Percentiles rank a stretch among this genome's conserved stretches.
Evolutionary conservation across 2,113 vertebrate species (phyloP).

Genomic region (Larimichthys polyactis): DNA sequence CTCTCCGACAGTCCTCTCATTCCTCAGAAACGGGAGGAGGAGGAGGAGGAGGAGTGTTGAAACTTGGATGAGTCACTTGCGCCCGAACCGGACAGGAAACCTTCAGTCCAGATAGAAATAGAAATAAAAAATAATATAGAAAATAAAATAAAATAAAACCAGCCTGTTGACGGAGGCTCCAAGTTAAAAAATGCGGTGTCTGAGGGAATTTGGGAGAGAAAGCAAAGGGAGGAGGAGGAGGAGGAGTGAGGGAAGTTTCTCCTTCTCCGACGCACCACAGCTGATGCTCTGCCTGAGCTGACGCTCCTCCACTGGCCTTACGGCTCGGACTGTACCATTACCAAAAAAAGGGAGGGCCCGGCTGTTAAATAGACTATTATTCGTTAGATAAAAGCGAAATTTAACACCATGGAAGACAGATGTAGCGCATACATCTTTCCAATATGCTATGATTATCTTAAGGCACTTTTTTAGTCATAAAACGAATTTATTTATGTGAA

Average conservation of each 20-base stretch:
- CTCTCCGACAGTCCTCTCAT: slow-evolving; percentile 75
- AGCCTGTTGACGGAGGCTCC: neutral
- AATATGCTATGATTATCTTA: accelerated
- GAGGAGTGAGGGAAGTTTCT: slow-evolving; percentile 48
- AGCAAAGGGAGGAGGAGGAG: slow-evolving; percentile 6
- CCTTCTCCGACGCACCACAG: slow-evolving; percentile 64
- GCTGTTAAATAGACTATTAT: accelerated
- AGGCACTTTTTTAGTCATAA: accelerated
- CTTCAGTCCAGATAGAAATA: neutral
- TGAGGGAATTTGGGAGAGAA: slow-evolving; percentile 5
- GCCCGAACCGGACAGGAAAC: slow-evolving; percentile 35
- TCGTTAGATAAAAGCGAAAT: neutral
- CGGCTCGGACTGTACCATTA: slow-evolving; percentile 77
- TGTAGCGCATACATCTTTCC: accelerated
- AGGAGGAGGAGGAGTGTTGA: neutral
- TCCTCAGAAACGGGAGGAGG: slow-evolving; percentile 65
- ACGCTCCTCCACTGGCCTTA: slow-evolving; percentile 55
- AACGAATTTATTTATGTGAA: too few relatives aligned
- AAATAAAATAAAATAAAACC: neutral
- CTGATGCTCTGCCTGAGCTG: slow-evolving; percentile 74
- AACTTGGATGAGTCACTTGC: slow-evolving; percentile 69
- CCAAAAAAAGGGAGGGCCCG: neutral
- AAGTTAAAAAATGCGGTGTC: slow-evolving; percentile 1
- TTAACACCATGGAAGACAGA: neutral
- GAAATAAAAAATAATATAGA: neutral